Conservation (phyloP, 2,113 vertebrate species). For the Bubo scandiacus region DNA sequence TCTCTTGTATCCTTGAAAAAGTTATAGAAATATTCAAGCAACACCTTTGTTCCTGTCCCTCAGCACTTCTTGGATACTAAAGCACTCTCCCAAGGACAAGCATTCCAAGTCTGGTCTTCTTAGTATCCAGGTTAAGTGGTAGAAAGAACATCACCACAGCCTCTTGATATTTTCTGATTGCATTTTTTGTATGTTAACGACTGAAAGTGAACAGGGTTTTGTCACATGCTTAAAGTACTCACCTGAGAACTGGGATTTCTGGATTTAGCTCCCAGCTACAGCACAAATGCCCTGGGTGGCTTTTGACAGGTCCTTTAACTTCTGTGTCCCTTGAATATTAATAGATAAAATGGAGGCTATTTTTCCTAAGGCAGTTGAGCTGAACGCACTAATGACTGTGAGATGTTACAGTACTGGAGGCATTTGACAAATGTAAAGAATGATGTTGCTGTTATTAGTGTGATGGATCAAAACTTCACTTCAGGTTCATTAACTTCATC, state of each 20-base stretch:
- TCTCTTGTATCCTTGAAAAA: not conserved
- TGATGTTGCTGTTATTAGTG: not conserved
- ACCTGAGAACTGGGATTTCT: not conserved
- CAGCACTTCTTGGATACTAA: not conserved
- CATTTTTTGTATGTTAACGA: not conserved
- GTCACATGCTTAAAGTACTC: not conserved
- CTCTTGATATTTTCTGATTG: not conserved
- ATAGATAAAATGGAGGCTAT: not conserved
- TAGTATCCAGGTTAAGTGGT: not conserved
- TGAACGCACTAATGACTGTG: not conserved
- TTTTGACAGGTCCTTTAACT: constrained; percentile 12
- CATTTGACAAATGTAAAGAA: constrained; percentile 14
- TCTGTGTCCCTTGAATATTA: not conserved
- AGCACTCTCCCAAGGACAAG: not conserved
- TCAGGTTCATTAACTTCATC: constrained; percentile 43
- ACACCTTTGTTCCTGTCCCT: not conserved
- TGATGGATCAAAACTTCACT: constrained; percentile 53
- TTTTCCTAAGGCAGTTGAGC: constrained; percentile 23
- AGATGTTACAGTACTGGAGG: not conserved
- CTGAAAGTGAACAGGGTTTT: not conserved
- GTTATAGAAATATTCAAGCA: not conserved
- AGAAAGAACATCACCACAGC: not conserved
- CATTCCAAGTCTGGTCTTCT: not conserved
- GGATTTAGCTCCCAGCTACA: not conserved
- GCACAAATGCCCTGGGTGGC: not conserved